phyloP scores from a whole-genome alignment of 2,113 vertebrate species.

The Lipotes vexillifer region DNA sequence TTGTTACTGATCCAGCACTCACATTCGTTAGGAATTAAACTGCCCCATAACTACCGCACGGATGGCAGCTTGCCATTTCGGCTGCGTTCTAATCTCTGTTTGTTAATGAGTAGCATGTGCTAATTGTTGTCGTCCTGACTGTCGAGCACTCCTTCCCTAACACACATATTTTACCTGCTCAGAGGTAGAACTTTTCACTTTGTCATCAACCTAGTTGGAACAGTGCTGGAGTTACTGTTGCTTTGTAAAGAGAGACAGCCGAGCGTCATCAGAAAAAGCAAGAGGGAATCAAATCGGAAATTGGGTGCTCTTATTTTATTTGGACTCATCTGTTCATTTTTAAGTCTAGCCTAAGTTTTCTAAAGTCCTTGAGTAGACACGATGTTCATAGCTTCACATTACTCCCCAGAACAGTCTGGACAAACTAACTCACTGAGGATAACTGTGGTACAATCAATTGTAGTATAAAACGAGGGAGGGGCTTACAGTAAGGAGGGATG shows the following conservation, averaged over 20 bases:
- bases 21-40: slow-evolving; percentile 88
- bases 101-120: slow-evolving; percentile 97
- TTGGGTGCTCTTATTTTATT: background rate
- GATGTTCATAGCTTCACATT: background rate
- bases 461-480: slow-evolving; percentile 34
- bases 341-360: background rate
- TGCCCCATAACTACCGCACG: slow-evolving; percentile 81
- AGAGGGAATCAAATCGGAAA: background rate
- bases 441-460: slow-evolving; percentile 31
- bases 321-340: background rate
- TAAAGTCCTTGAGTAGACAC: background rate
- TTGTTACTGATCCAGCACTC: slow-evolving; percentile 86
- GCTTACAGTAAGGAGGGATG: slow-evolving; percentile 19
- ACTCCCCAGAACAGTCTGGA: background rate
- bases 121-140: slow-evolving; percentile 93
- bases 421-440: slow-evolving; percentile 30
- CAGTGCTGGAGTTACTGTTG: background rate
- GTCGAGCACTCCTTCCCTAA: slow-evolving; percentile 72
- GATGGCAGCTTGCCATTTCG: slow-evolving; percentile 91
- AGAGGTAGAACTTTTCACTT: slow-evolving; percentile 72
- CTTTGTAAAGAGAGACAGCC: background rate
- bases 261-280: background rate
- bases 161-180: slow-evolving; percentile 81
- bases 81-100: slow-evolving; percentile 90
- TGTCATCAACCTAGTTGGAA: slow-evolving; percentile 51